phyloP scores from a whole-genome alignment of 2,113 vertebrate species.

The Furnarius figulus region DNA sequence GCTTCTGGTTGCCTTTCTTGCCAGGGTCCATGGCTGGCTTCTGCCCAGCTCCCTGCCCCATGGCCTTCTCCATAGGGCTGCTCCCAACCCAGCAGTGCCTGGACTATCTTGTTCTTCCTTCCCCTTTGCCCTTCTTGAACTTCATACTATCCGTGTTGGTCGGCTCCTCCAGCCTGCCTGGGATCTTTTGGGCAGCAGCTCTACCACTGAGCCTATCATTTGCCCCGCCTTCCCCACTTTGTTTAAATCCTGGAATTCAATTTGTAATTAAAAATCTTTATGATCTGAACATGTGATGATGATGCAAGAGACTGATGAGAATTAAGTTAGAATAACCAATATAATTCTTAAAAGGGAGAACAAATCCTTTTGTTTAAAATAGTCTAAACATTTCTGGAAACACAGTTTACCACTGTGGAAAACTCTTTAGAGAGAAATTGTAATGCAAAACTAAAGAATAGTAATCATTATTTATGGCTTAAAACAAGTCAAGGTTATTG shows the following conservation, averaged over 20 bases:
- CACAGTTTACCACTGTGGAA: background rate
- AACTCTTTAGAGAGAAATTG: background rate
- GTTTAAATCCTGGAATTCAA: background rate
- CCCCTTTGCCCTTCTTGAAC: background rate
- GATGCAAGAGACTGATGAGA: background rate
- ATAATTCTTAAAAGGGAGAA: background rate
- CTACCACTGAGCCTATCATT: background rate
- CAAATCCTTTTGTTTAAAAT: background rate
- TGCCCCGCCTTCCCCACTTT: background rate
- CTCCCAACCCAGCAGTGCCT: rapidly evolving
- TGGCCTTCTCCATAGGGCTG: background rate
- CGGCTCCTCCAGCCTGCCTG: background rate
- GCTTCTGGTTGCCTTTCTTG: background rate
- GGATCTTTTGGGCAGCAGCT: background rate
- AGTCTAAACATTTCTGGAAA: background rate
- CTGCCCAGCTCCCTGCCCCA: background rate
- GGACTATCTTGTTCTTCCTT: background rate
- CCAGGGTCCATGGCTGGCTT: background rate
- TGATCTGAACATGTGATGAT: background rate
- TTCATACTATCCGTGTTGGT: background rate
- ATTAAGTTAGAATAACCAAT: background rate
- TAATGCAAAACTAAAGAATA: background rate
- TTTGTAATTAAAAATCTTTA: background rate
- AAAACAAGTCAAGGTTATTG: background rate
- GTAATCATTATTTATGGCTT: background rate